Evolutionary conservation across 1,140 invertebrate genomes (phyloP).

Genomic region (Drosophila busckii): DNA sequence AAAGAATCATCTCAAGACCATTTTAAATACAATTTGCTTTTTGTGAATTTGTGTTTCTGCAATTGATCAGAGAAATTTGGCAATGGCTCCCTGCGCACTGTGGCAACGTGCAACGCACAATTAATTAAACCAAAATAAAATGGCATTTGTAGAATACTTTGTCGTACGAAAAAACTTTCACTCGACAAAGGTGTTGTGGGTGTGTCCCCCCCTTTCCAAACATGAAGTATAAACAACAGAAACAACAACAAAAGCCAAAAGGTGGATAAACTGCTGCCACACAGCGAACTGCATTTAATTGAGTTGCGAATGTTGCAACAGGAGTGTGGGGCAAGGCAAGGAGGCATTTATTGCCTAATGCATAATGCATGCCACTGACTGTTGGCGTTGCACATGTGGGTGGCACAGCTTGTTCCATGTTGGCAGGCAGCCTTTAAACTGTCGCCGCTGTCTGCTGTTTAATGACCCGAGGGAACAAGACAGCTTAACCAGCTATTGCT

Average conservation of each 20-base stretch:
- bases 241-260: too few relatives aligned
- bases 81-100: slow-evolving; percentile 18
- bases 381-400: background rate
- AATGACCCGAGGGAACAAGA: too few relatives aligned
- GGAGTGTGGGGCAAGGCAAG: slow-evolving; percentile 8
- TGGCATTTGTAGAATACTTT: slow-evolving; percentile 31
- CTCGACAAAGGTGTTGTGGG: slow-evolving; percentile 8
- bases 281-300: slow-evolving; percentile 17
- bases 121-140: slow-evolving; percentile 17
- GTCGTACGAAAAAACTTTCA: slow-evolving; percentile 32
- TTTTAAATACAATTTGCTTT: slow-evolving; percentile 29
- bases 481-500: too few relatives aligned
- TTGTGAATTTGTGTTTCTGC: background rate
- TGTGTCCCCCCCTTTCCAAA: too few relatives aligned
- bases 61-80: slow-evolving; percentile 34
- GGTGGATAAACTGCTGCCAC: slow-evolving; percentile 16
- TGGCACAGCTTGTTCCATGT: background rate
- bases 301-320: slow-evolving; percentile 25
- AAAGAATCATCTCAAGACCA: slow-evolving; percentile 25
- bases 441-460: too few relatives aligned
- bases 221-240: too few relatives aligned
- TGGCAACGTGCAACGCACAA: slow-evolving; percentile 17
- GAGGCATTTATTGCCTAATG: too few relatives aligned
- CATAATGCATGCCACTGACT: slow-evolving; percentile 11
- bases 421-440: slow-evolving; percentile 29